Percentiles rank a stretch among this genome's conserved stretches.
These are phyloP conservation scores for Drosophila nr. medialis DNA, from an alignment of 2,888 invertebrate species.

Conservation along the genomic window DNA sequence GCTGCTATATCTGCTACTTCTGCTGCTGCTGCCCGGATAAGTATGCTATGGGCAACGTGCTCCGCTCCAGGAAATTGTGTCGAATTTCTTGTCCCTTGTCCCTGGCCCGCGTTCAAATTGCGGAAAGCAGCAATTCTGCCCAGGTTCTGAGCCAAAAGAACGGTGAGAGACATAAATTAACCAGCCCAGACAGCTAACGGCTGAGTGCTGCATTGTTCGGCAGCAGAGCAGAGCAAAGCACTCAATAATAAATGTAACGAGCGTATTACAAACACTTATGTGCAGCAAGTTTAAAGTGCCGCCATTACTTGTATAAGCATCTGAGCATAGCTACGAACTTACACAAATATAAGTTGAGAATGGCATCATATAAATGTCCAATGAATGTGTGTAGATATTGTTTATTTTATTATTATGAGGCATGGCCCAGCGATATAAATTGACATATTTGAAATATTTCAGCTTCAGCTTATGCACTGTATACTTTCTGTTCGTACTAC, in stretches of 20 bases:
- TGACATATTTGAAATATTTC: not conserved
- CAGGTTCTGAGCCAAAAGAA: conserved; percentile 36
- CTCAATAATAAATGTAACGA: conserved; percentile 78
- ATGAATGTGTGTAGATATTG: not conserved
- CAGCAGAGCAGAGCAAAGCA: conserved; percentile 37
- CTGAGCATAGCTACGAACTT: conserved; percentile 29
- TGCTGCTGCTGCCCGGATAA: conserved; percentile 57
- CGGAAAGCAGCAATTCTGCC: conserved; percentile 22
- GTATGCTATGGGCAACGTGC: conserved; percentile 71
- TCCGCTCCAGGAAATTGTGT: conserved; percentile 61
- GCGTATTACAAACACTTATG: conserved; percentile 76
- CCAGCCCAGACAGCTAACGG: conserved; percentile 40
- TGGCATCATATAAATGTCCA: not conserved
- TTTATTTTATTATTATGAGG: not conserved
- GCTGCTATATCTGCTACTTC: conserved; percentile 5
- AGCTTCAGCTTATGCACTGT: not conserved
- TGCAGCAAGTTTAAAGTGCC: conserved; percentile 71
- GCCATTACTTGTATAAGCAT: conserved; percentile 28
- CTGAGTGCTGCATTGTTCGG: conserved; percentile 52
- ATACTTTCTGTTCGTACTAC: not conserved
- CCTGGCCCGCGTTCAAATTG: conserved; percentile 67
- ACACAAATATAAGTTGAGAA: not conserved
- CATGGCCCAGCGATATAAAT: not conserved
- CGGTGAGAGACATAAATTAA: conserved; percentile 31
- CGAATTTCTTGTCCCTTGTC: conserved; percentile 47